These are phyloP conservation scores for Camelus bactrianus DNA, from an alignment of 2,113 vertebrate species.

Conservation along the genomic window DNA sequence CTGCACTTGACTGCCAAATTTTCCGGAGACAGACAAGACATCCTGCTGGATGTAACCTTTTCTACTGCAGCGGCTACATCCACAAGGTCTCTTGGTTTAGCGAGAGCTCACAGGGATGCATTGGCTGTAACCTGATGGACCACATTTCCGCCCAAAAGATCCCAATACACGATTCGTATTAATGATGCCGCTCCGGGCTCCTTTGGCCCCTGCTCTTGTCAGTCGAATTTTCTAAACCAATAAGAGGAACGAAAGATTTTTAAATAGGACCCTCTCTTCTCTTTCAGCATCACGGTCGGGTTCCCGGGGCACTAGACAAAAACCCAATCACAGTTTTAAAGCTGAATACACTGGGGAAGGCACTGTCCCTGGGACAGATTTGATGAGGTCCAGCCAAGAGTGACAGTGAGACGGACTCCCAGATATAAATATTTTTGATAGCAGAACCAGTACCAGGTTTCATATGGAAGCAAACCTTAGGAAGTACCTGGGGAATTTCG, in stretches of 20 bases:
- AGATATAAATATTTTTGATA: neutral
- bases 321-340: constrained; percentile 5
- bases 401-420: neutral
- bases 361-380: neutral
- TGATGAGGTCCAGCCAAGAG: neutral
- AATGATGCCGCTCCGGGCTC: neutral
- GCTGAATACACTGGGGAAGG: neutral
- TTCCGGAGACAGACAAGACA: constrained; percentile 52
- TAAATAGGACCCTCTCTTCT: neutral
- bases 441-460: constrained; percentile 13
- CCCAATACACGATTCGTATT: neutral
- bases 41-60: constrained; percentile 37
- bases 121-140: constrained; percentile 23
- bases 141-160: constrained; percentile 2
- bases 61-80: constrained; percentile 52
- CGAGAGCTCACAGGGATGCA: neutral
- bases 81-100: neutral
- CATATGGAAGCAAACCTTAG: neutral
- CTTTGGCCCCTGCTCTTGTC: constrained; percentile 59
- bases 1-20: constrained; percentile 41
- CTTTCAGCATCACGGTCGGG: constrained; percentile 81
- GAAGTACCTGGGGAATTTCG: constrained; percentile 11
- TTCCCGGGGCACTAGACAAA: neutral
- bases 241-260: constrained; percentile 47
- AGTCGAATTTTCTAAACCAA: constrained; percentile 64